Evolutionary conservation across 2,797 vertebrate genomes (phyloP), one percentile per base, ranked within the genome.

Genomic region (Trichosurus vulpecula): DNA sequence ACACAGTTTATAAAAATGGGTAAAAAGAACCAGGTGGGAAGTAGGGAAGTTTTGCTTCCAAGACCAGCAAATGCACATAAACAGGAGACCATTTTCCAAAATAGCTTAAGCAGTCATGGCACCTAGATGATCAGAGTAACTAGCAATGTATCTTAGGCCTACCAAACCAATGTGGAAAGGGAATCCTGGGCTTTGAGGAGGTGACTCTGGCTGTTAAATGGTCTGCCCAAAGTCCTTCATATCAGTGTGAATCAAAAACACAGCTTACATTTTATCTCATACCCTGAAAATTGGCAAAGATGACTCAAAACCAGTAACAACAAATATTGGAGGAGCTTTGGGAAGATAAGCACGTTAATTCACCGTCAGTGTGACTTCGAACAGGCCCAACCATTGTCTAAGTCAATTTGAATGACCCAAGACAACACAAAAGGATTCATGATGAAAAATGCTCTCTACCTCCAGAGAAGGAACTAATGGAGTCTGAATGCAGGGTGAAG

Each of bases 21-120:
- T 16, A 81, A 47, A 92, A 41, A 51, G 54, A 95, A 87, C 16
- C 95, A 93, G 95, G 74, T 29, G n/a, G 29, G 30, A 90, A 87
- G 31, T 19, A n/a, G 93, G 56, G 91, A 58, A 52, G 41, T 57
- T 90, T 96, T 93, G 87, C 56, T 93, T 31, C 3, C 5, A 52
- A 92, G 87, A 55, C 93, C 35, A 90, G 66, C 27, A 92, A 90
- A 87, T 89, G 41, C 35, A 57, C 41, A 87, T 55, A 96, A 93
- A 97, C 93, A 92, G 41, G 81, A 91, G 25, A 19, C 19, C 53
- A 57, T 56, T 91, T 92, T 95, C 93, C 94, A 94, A 96, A 94
- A 95, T 0, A 91, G 93, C 27, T 93, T 90, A 6, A 51, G 52
- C 31, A 6, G 35, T 90, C 30, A 22, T 53, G 55, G 52, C 51